Conservation (phyloP, 1,140 invertebrate species). For the Drosophila trapezifrons region DNA sequence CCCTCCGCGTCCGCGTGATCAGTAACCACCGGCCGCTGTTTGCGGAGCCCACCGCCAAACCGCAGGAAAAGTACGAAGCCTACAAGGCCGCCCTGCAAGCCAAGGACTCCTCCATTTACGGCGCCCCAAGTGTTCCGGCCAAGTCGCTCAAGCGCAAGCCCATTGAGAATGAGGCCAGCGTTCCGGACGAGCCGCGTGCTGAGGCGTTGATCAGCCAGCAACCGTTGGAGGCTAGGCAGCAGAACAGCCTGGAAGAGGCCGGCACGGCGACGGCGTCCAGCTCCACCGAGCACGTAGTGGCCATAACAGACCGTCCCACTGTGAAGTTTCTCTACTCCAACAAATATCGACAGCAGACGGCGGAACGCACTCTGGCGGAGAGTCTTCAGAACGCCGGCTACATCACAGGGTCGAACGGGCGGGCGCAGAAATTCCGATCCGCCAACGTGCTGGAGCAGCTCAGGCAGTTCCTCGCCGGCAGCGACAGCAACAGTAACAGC, state of each 20-base stretch:
- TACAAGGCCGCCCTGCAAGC: constrained; percentile 52
- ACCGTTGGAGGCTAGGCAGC: constrained; percentile 41
- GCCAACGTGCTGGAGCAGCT: constrained; percentile 71
- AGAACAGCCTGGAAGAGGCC: constrained; percentile 65
- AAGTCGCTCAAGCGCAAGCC: constrained; percentile 48
- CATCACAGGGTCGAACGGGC: constrained; percentile 42
- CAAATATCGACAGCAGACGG: constrained; percentile 74
- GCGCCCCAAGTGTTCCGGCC: not conserved
- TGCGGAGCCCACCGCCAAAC: constrained; percentile 21
- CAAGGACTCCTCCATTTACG: constrained; percentile 29
- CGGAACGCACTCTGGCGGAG: constrained; percentile 69
- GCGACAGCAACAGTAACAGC: constrained; percentile 56
- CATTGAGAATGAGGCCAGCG: constrained; percentile 63
- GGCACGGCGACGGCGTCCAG: constrained; percentile 23
- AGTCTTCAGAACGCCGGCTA: constrained; percentile 79
- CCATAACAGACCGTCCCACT: constrained; percentile 66
- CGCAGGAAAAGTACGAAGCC: constrained; percentile 63
- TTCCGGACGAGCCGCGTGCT: constrained; percentile 53
- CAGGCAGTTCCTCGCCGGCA: constrained; percentile 66
- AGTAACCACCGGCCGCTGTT: constrained; percentile 26
- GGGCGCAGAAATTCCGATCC: constrained; percentile 42
- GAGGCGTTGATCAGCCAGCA: constrained; percentile 65
- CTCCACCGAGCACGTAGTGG: constrained; percentile 54
- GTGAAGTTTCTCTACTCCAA: constrained; percentile 75
- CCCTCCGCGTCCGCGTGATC: constrained; percentile 51